Evolutionary conservation across 2,888 invertebrate species (phyloP), one percentile per base, ranked within the genome.

Genomic region (Seira sanloemensis): DNA sequence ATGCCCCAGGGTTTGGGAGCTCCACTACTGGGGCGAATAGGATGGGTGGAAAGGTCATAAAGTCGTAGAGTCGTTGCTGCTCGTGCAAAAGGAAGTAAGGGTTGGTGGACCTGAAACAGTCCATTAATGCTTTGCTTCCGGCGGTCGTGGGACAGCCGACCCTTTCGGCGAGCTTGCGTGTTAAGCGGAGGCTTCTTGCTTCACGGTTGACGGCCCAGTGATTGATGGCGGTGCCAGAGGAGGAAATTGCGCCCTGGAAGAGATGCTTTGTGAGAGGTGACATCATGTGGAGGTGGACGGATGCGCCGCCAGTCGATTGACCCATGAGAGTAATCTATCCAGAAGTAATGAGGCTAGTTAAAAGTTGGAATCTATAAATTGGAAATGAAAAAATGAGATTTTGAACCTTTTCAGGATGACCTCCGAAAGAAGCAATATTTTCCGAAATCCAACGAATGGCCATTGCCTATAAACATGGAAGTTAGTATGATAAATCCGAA

Each of bases 11-110:
- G 2, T 69, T 24, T 19, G 85, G 58, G 12, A 80, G 78, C 58
- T 88, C 87, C 27, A 88, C 73, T 1, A 80, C 74, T 5, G 86
- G 86, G 12, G 77, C 65, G 27, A 87, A 85, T 2, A 88, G 67
- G 0, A 84, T 83, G 16, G 82, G 71, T 9, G 87, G 86, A 46
- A 82, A 85, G 23, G 58, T 7, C 7, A n/a, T 19, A 26, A 16
- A 67, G 23, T 19, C 67, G 21, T 67, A 79, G 58, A 86, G 74
- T 58, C 75, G 54, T 27, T 83, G 78, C 54, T 86, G 86, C 24
- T 75, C 54, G 21, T 77, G 69, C 19, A 86, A 21, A 0, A 88
- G 26, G 27, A 73, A 77, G 24, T 85, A 78, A 2, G 85, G 84
- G 23, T 86, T 72, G 0, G 76, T 68, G 19, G 58, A 24, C 1